Evolutionary conservation across 2,113 vertebrate species (phyloP).

Genomic region (Laticauda colubrina): DNA sequence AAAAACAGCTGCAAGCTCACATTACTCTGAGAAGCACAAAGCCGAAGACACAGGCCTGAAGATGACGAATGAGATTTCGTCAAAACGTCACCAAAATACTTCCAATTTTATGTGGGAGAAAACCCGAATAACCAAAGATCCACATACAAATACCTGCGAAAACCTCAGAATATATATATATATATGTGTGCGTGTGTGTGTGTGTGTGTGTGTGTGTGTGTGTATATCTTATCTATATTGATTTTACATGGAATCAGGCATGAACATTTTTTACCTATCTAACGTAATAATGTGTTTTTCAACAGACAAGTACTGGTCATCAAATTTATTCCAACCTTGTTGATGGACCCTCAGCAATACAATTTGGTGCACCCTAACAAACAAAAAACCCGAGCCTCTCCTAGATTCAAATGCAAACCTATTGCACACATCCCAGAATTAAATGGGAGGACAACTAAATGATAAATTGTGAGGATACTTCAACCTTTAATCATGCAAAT

Average conservation of each 20-base stretch:
- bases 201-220: too few relatives aligned
- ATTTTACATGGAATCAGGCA: background rate
- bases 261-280: background rate
- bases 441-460: background rate
- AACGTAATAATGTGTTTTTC: background rate
- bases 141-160: too few relatives aligned
- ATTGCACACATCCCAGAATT: background rate
- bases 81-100: too few relatives aligned
- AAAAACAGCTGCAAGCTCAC: too few relatives aligned
- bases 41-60: too few relatives aligned
- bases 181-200: too few relatives aligned
- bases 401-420: background rate
- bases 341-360: background rate
- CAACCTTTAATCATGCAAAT: background rate
- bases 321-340: background rate
- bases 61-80: too few relatives aligned
- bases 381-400: background rate
- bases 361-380: background rate
- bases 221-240: too few relatives aligned
- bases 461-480: background rate
- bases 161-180: too few relatives aligned
- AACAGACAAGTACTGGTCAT: background rate
- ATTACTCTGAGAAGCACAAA: too few relatives aligned
- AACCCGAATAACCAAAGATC: too few relatives aligned
- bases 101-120: too few relatives aligned